A percentile compares a stretch with the other conserved stretches of the same genome.
These are phyloP conservation scores for Drosophila yakuba DNA, from an alignment of 1,140 invertebrate genomes.

Conservation along the genomic window DNA sequence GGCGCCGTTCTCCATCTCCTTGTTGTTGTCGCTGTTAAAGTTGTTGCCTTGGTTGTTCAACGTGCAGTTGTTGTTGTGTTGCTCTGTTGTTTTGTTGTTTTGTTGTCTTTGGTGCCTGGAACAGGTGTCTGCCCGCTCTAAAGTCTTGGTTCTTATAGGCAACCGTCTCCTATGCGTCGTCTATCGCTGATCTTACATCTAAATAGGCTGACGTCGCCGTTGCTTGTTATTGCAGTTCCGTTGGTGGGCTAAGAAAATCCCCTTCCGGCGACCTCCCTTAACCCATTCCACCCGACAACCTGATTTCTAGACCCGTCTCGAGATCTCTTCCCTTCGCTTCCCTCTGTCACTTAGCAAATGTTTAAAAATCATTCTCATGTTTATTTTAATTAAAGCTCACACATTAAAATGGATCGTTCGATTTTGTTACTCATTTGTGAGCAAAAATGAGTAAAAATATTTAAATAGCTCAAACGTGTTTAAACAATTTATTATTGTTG, in stretches of 20 bases:
- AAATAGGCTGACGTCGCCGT: constrained; percentile 61
- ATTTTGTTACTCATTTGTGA: constrained; percentile 34
- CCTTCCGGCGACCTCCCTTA: not conserved
- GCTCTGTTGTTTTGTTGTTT: too few species aligned
- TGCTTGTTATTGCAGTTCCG: constrained; percentile 54
- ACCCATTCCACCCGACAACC: constrained; percentile 8
- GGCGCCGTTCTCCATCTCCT: constrained; percentile 32
- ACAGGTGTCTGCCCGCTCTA: constrained; percentile 60
- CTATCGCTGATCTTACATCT: constrained; percentile 75
- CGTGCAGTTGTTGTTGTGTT: constrained; percentile 14
- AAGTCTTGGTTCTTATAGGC: constrained; percentile 13
- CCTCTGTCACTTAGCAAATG: constrained; percentile 46
- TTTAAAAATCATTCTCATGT: constrained; percentile 74
- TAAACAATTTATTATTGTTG: constrained; percentile 44
- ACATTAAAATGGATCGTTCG: constrained; percentile 54
- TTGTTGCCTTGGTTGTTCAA: constrained; percentile 6
- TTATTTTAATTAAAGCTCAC: constrained; percentile 74
- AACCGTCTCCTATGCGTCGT: constrained; percentile 57
- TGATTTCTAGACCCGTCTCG: constrained; percentile 38
- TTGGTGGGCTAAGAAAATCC: constrained; percentile 31
- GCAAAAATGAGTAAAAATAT: constrained; percentile 70
- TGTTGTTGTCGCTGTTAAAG: constrained; percentile 14
- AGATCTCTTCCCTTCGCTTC: not conserved
- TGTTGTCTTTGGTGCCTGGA: constrained; percentile 16
- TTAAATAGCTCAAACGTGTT: constrained; percentile 79